These are phyloP conservation scores for Monopis laevigella DNA, from an alignment of 2,888 invertebrate genomes.

Conservation along the genomic window DNA sequence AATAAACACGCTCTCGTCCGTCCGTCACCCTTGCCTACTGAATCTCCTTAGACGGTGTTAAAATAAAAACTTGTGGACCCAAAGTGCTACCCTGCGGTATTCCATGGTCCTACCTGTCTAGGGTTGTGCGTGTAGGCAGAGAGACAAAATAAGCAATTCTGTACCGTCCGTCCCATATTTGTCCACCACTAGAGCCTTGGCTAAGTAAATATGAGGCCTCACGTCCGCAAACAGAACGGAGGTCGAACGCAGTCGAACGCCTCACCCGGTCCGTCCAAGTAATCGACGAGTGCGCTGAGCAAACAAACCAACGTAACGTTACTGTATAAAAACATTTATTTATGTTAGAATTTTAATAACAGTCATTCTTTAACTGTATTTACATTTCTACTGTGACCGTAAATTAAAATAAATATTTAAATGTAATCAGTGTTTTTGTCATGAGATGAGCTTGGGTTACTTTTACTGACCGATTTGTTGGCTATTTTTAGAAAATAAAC, in stretches of 20 bases:
- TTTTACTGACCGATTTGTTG: no score
- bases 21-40: no score
- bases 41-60: not conserved
- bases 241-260: constrained; percentile 53
- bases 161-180: constrained; percentile 62
- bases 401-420: no score
- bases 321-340: constrained; percentile 11
- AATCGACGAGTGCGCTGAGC: constrained; percentile 16
- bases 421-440: no score
- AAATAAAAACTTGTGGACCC: constrained; percentile 16
- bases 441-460: no score
- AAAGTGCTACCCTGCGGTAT: constrained; percentile 41
- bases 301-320: constrained; percentile 25
- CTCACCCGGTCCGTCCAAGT: constrained; percentile 23
- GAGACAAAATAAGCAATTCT: constrained; percentile 68
- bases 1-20: not conserved
- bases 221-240: constrained; percentile 61
- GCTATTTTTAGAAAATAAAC: no score
- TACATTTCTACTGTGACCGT: not conserved
- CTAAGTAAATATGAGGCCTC: constrained; percentile 59
- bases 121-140: constrained; percentile 55
- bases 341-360: constrained; percentile 8
- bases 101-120: constrained; percentile 46
- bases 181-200: constrained; percentile 64
- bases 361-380: constrained; percentile 2